phyloP scores from a whole-genome alignment of 2,797 vertebrate species.

The Poeciliopsis gracilis region DNA sequence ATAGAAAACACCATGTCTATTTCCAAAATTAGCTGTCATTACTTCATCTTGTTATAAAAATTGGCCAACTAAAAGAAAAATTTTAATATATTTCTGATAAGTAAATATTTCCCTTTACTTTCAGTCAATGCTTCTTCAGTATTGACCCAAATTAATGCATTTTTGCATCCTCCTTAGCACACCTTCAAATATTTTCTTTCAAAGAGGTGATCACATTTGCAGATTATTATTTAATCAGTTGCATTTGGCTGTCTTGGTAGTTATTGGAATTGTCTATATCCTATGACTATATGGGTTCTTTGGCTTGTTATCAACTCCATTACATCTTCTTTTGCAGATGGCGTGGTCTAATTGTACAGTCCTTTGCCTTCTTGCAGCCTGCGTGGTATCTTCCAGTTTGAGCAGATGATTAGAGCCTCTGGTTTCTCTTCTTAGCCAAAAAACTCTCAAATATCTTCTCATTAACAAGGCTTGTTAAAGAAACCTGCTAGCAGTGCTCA shows the following conservation, averaged over 20 bases:
- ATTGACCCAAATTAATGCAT: neutral
- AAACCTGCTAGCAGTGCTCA: constrained; percentile 85
- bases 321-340: constrained; percentile 79
- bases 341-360: constrained; percentile 82
- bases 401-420: constrained; percentile 85
- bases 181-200: neutral
- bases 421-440: constrained; percentile 73
- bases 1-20: constrained; percentile 4
- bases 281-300: neutral
- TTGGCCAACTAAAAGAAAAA: neutral
- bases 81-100: neutral
- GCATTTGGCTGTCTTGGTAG: neutral
- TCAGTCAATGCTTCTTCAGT: neutral
- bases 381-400: constrained; percentile 75
- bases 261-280: neutral
- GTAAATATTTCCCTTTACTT: neutral
- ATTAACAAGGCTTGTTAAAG: constrained; percentile 88
- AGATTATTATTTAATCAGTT: neutral
- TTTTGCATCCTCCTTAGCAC: neutral
- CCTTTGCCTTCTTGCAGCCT: constrained; percentile 69
- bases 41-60: constrained; percentile 5
- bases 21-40: constrained; percentile 14
- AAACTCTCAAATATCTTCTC: constrained; percentile 84
- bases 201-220: neutral
- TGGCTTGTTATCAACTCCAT: constrained; percentile 30